A percentile compares a stretch with the other conserved stretches of the same genome.
phyloP scores from a whole-genome alignment of 1,140 invertebrate species.

The Lepidurus arcticus region DNA sequence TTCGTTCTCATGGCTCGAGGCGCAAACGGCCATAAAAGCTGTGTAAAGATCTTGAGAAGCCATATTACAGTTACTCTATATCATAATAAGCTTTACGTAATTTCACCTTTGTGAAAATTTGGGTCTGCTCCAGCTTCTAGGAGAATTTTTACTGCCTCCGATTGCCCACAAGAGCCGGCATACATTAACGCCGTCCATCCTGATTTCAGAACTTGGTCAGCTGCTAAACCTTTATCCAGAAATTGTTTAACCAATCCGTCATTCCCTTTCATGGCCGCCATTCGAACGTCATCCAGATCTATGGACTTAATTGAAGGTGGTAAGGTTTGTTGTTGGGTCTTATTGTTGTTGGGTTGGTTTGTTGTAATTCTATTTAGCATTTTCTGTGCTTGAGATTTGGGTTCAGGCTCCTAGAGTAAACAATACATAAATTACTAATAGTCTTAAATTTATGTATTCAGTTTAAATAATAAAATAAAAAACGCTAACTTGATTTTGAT shows the following conservation, averaged over 20 bases:
- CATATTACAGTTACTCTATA: neutral
- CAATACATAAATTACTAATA: neutral
- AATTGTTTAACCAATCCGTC: conserved; percentile 38
- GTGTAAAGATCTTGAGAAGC: conserved; percentile 47
- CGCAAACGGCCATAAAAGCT: conserved; percentile 52
- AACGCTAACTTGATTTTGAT: neutral
- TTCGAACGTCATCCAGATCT: conserved; percentile 42
- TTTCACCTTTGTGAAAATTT: conserved; percentile 44
- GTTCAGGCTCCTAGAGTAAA: neutral
- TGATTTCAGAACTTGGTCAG: conserved; percentile 45
- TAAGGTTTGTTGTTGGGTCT: neutral
- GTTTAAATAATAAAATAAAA: neutral
- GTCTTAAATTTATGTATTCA: neutral
- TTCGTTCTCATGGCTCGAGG: conserved; percentile 42
- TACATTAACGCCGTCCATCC: conserved; percentile 52
- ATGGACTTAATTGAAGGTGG: neutral
- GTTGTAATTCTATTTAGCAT: neutral
- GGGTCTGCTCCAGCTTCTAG: conserved; percentile 47
- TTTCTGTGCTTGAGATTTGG: neutral
- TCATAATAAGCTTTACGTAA: neutral
- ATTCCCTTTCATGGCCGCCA: conserved; percentile 42
- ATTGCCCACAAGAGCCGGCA: conserved; percentile 45
- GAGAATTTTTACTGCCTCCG: conserved; percentile 44
- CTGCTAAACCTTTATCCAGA: conserved; percentile 40
- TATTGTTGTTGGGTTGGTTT: neutral